Percentiles rank a stretch among this genome's conserved stretches.
Conservation (phyloP, 1,140 invertebrate genomes). For the Heliconius hermathena region DNA sequence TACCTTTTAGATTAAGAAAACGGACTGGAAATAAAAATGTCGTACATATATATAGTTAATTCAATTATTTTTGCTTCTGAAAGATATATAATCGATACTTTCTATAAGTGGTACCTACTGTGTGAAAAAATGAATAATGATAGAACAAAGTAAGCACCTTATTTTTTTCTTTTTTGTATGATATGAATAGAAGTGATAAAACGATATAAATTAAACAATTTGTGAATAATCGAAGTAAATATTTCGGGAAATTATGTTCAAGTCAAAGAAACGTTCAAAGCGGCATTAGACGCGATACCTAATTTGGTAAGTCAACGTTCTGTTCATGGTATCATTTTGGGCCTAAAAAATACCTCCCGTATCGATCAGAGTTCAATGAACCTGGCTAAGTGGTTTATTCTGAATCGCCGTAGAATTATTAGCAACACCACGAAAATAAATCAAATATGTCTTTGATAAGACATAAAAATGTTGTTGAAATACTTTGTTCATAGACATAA, state of each 20-base stretch:
- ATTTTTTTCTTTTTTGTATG: neutral
- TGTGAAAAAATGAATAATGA: neutral
- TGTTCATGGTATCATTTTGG: constrained; percentile 28
- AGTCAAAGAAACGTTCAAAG: constrained; percentile 11
- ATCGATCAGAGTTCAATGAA: constrained; percentile 38
- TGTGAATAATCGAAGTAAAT: neutral
- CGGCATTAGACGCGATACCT: constrained; percentile 16
- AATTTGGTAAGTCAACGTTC: constrained; percentile 27
- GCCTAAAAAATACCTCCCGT: constrained; percentile 29
- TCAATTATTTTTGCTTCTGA: neutral
- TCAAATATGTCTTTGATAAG: constrained; percentile 14
- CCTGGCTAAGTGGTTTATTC: constrained; percentile 22
- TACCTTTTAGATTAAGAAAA: neutral
- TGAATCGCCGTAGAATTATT: constrained; percentile 23
- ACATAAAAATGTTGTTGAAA: neutral
- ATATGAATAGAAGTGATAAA: neutral
- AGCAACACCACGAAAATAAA: constrained; percentile 30
- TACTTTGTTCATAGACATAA: neutral
- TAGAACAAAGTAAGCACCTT: neutral
- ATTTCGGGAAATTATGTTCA: neutral
- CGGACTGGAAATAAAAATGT: neutral
- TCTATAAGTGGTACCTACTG: neutral
- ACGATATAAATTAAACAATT: neutral
- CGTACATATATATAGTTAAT: neutral
- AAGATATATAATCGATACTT: neutral